Evolutionary conservation across 2,113 vertebrate species (phyloP).

Genomic region (Cyphomyrus discorhynchus): DNA sequence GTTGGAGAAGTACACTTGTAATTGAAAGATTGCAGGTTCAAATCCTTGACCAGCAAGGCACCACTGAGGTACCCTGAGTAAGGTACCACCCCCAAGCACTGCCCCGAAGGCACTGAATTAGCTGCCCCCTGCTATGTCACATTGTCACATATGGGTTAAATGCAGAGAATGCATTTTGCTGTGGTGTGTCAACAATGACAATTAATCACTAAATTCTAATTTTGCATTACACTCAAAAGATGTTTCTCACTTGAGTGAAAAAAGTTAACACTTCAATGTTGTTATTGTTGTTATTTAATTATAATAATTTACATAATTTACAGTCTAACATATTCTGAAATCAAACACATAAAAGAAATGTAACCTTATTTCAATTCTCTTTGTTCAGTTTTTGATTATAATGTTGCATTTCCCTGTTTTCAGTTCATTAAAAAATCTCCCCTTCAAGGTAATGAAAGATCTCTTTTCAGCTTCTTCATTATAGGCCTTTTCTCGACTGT

Average conservation of each 20-base stretch:
- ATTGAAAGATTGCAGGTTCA: no score
- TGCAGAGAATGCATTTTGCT: no score
- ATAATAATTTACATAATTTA: neutral
- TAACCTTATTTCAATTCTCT: conserved; percentile 2
- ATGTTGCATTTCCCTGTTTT: neutral
- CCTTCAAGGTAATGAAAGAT: conserved; percentile 8
- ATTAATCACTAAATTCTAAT: no score
- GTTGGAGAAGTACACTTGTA: no score
- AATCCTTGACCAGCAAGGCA: no score
- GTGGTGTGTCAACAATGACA: no score
- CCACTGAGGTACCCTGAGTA: no score
- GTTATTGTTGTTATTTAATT: conserved; percentile 3
- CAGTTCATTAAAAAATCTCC: neutral
- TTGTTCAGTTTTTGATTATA: conserved; percentile 2
- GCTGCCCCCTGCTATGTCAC: no score
- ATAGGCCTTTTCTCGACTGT: neutral
- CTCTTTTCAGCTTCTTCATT: conserved; percentile 7
- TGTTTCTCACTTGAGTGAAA: neutral
- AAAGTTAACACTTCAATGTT: neutral
- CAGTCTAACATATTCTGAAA: neutral
- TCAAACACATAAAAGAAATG: neutral
- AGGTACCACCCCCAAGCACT: no score
- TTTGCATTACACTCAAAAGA: neutral
- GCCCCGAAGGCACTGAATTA: no score
- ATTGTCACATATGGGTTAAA: no score